Evolutionary conservation across 2,797 vertebrate species (phyloP).

Genomic region (Phrynocephalus guinanensis): DNA sequence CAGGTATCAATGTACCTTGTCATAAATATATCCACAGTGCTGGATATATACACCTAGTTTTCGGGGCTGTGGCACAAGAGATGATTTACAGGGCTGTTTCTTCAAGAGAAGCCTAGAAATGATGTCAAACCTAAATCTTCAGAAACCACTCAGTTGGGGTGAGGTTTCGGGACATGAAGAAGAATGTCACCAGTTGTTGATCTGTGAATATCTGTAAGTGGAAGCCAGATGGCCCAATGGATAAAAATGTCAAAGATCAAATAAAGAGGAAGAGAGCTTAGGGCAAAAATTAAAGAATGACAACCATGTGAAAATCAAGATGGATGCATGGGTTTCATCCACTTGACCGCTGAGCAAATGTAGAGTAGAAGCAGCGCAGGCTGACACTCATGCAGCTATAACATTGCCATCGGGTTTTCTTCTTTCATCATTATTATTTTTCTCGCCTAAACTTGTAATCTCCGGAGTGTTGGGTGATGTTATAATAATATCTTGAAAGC

Average conservation of each 20-base stretch:
- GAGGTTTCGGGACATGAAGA: background rate
- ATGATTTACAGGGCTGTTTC: background rate
- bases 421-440: background rate
- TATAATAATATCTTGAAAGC: slow-evolving; percentile 1
- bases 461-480: background rate
- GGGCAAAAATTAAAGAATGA: background rate
- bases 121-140: background rate
- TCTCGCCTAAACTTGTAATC: background rate
- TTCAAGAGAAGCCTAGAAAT: background rate
- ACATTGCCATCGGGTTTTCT: too few relatives aligned
- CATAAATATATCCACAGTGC: background rate
- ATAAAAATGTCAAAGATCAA: background rate
- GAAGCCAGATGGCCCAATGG: background rate
- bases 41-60: background rate
- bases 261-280: background rate
- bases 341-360: background rate
- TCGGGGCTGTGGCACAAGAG: background rate
- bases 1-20: too few relatives aligned
- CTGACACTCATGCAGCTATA: background rate
- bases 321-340: background rate
- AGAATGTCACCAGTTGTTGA: background rate
- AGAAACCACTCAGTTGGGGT: background rate
- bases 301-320: background rate
- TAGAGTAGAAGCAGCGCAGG: background rate
- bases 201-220: slow-evolving; percentile 6